These are phyloP conservation scores for Brachyopa scutellaris DNA, from an alignment of 2,888 invertebrate species.

Conservation along the genomic window DNA sequence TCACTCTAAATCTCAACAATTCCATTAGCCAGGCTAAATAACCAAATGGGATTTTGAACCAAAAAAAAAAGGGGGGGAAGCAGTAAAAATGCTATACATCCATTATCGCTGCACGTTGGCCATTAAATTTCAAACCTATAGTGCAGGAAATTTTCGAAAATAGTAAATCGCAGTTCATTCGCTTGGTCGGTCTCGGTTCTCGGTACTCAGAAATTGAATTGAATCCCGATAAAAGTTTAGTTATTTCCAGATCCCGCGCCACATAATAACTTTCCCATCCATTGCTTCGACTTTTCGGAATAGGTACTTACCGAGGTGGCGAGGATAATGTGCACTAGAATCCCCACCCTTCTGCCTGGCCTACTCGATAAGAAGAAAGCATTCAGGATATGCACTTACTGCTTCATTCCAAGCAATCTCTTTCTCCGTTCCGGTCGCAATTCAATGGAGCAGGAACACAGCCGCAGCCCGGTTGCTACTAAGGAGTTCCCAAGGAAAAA, in stretches of 20 bases:
- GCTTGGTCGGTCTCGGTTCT: too few relatives aligned
- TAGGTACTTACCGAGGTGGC: too few relatives aligned
- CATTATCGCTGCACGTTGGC: conserved; percentile 4
- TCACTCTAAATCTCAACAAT: neutral
- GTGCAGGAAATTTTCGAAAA: conserved; percentile 1
- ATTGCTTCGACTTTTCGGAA: too few relatives aligned
- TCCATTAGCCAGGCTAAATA: conserved; percentile 17
- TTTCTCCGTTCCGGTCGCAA: conserved; percentile 18
- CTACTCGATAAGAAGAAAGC: conserved; percentile 36
- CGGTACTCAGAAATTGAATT: neutral
- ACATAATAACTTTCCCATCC: conserved; percentile 32
- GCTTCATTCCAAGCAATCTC: conserved; percentile 71
- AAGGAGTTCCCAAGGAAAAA: conserved; percentile 36
- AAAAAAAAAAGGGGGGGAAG: neutral
- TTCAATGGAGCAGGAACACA: conserved; percentile 32
- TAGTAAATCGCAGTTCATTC: conserved; percentile 38
- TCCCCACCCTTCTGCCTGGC: conserved; percentile 51
- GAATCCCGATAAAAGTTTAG: conserved; percentile 36
- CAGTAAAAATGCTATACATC: neutral
- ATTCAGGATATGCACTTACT: conserved; percentile 72
- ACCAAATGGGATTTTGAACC: too few relatives aligned
- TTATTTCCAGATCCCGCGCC: conserved; percentile 34
- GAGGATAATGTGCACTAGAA: conserved; percentile 45
- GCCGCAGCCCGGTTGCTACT: conserved; percentile 13
- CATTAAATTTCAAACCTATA: conserved; percentile 14